Conservation (phyloP, 37 sponge, comb jelly and placozoan species). For the Geodia barretti region DNA sequence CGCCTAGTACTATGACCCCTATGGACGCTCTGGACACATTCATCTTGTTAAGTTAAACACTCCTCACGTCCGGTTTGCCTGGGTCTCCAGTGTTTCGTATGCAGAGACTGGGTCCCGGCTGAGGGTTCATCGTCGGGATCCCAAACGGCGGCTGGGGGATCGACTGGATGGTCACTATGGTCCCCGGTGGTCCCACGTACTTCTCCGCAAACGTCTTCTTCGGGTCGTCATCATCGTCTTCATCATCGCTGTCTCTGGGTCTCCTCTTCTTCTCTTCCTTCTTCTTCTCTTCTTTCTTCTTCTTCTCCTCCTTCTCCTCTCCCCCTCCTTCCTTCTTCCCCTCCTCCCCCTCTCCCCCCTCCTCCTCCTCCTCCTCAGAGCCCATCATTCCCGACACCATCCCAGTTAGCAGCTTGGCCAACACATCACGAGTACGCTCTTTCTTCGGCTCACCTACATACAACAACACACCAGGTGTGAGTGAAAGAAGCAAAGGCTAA, state of each 20-base stretch:
- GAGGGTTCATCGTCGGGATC: constrained; percentile 13
- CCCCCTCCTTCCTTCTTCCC: background rate
- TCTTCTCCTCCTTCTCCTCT: background rate
- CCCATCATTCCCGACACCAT: background rate
- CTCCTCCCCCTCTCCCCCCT: constrained; percentile 5
- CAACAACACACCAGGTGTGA: too few relatives aligned
- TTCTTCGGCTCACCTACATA: background rate
- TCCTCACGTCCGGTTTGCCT: constrained; percentile 17
- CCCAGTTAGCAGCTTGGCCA: background rate
- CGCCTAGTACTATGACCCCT: too few relatives aligned
- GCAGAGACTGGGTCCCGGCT: constrained; percentile 36
- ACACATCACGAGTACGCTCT: constrained; percentile 6
- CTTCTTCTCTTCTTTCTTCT: background rate
- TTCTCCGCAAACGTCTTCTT: constrained; percentile 27
- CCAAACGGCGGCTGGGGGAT: background rate
- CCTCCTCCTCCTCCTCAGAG: background rate
- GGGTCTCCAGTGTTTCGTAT: constrained; percentile 34
- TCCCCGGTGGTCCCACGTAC: constrained; percentile 36
- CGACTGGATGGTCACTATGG: constrained; percentile 28
- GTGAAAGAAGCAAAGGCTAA: too few relatives aligned
- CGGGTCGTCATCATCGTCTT: background rate
- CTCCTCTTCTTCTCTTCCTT: constrained; percentile 4
- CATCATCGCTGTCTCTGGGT: background rate
- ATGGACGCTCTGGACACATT: too few relatives aligned
- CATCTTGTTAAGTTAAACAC: too few relatives aligned